phyloP scores from a whole-genome alignment of 2,888 invertebrate species.

The Eugnorisma glareosa region DNA sequence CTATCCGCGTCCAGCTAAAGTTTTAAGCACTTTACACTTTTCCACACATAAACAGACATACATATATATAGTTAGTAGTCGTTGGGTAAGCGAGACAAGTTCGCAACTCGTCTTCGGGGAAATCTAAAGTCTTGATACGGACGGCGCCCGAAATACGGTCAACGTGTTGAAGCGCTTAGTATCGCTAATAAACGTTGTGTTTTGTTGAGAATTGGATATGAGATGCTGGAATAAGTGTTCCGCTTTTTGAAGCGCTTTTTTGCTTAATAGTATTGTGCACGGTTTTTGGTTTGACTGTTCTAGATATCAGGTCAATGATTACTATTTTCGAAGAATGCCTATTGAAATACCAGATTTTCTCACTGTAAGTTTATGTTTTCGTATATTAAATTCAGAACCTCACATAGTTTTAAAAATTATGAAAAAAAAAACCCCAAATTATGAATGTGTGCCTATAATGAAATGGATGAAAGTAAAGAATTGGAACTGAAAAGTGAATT shows the following conservation, averaged over 20 bases:
- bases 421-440: too few relatives aligned
- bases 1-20: slow-evolving; percentile 45
- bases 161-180: slow-evolving; percentile 49
- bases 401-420: too few relatives aligned
- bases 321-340: not conserved
- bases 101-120: slow-evolving; percentile 62
- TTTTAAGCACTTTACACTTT: slow-evolving; percentile 65
- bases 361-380: not conserved
- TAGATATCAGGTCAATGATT: not conserved
- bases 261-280: not conserved
- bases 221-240: not conserved
- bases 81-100: slow-evolving; percentile 52
- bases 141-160: slow-evolving; percentile 45
- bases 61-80: slow-evolving; percentile 12
- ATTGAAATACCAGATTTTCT: not conserved
- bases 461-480: too few relatives aligned
- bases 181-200: slow-evolving; percentile 54
- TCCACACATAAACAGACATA: slow-evolving; percentile 49
- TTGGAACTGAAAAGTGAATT: too few relatives aligned
- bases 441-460: too few relatives aligned
- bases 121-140: slow-evolving; percentile 64
- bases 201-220: slow-evolving; percentile 39
- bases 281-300: not conserved
- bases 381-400: not conserved
- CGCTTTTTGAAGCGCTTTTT: slow-evolving; percentile 8